Conservation (phyloP, 2,888 invertebrate species). For the Argyresthia goedartella region DNA sequence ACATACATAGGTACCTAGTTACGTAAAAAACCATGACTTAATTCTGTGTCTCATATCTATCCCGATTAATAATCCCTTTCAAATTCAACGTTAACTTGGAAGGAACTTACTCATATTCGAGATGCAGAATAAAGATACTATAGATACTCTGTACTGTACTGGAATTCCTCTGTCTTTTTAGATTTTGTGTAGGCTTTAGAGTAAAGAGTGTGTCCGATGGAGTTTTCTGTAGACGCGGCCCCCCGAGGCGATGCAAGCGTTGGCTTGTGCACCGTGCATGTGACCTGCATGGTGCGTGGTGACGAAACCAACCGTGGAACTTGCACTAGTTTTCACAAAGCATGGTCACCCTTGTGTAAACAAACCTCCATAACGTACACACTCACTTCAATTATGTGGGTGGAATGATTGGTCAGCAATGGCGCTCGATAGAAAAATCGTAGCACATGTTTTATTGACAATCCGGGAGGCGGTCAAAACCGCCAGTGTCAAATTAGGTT, state of each 20-base stretch:
- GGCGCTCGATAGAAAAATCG: background rate
- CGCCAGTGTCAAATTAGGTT: background rate
- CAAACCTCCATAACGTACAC: background rate
- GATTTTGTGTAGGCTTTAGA: background rate
- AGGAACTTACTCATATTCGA: too few relatives aligned
- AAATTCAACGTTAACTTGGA: too few relatives aligned
- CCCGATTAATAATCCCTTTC: too few relatives aligned
- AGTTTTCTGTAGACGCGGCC: background rate
- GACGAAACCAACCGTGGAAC: constrained; percentile 31
- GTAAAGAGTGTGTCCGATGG: background rate
- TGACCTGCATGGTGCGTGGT: constrained; percentile 7
- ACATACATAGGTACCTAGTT: too few relatives aligned
- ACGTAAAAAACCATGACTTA: too few relatives aligned
- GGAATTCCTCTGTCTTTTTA: background rate
- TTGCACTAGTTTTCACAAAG: constrained; percentile 45
- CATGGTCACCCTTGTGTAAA: background rate
- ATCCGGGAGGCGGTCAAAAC: too few relatives aligned
- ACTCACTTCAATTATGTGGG: background rate
- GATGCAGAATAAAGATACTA: too few relatives aligned
- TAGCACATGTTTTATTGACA: too few relatives aligned
- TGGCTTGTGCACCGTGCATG: constrained; percentile 14
- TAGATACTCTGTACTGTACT: background rate
- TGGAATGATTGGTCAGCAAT: background rate
- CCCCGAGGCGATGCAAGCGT: background rate
- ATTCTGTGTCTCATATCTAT: too few relatives aligned